Percentiles rank a stretch among this genome's conserved stretches.
phyloP scores from a whole-genome alignment of 2,888 invertebrate genomes.

The Operophtera brumata region DNA sequence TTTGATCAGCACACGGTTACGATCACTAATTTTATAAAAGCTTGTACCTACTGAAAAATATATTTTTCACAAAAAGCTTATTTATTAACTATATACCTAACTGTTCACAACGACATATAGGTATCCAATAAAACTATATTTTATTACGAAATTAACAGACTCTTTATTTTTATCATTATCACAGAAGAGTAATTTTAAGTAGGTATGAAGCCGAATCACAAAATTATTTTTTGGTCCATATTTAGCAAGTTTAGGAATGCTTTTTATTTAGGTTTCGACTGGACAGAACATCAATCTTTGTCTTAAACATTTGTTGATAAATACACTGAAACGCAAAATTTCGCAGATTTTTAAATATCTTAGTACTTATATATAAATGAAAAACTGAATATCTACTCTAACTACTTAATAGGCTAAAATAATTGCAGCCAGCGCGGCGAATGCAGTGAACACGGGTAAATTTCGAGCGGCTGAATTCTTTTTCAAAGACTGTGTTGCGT shows the following conservation, averaged over 20 bases:
- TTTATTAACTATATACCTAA: no score
- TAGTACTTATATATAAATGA: no score
- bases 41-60: no score
- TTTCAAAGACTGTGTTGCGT: slow-evolving; percentile 61
- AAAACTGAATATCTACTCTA: no score
- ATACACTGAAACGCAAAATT: no score
- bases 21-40: no score
- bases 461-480: slow-evolving; percentile 56
- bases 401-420: slow-evolving; percentile 37
- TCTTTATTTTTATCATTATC: slow-evolving; percentile 22
- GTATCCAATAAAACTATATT: no score
- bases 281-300: not conserved
- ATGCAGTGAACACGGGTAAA: slow-evolving; percentile 51
- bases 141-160: slow-evolving; percentile 9
- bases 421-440: slow-evolving; percentile 47
- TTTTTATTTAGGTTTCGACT: not conserved
- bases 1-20: no score
- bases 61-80: no score
- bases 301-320: not conserved
- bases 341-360: no score
- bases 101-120: no score
- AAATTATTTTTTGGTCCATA: slow-evolving; percentile 2
- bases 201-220: slow-evolving; percentile 8
- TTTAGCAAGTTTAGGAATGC: not conserved
- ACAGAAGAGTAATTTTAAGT: slow-evolving; percentile 15